Base-by-base conservation (phyloP, 2,888 invertebrate species). In the Clusia tigrina region DNA sequence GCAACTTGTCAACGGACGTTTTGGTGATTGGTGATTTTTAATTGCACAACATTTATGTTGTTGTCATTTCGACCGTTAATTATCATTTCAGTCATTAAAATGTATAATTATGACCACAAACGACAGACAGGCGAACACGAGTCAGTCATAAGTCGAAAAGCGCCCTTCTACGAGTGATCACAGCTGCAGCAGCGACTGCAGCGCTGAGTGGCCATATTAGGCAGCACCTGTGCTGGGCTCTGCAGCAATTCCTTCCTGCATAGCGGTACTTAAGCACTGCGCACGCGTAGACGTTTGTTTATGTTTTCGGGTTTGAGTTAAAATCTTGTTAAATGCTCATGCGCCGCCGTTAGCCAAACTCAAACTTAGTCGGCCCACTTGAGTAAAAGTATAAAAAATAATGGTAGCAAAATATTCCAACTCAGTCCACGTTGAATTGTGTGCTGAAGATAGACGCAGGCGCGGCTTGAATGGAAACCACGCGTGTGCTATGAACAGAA, bases 341-440 rank as follows among this genome's bases (percentile, higher is more conserved):
- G 32, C 12, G 32, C 12, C 12, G 5, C 32, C 12, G 32, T 32
- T 32, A n/a, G n/a, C n/a, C 32, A 32, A 32, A 32, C 32, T 6
- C 32, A 32, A 12, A 32, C 32, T 12, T 32, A 12, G 12, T 9
- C n/a, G 42, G 48, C 6, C 20, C 5, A 15, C 22, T 48, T 48
- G 48, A 48, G 48, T 22, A 3, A 9, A 38, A 59, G 53, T 69
- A 71, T 71, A 70, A 67, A 70, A 68, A 58, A 64, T 65, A 69
- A 61, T 66, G 64, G 59, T 62, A 69, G 60, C 65, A 61, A 58
- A 48, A 64, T 48, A 58, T 38, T 26, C 23, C 56, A 56, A 26
- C 65, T 66, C 63, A 71, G 70, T 71, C 62, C n/a, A 56, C 48
- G 59, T 62, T 22, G 54, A 65, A 58, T 60, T 57, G 67, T 65